Evolutionary conservation across 2,797 vertebrate genomes (phyloP), one percentile per base, ranked within the genome.

Genomic region (Cirrhinus mrigala): DNA sequence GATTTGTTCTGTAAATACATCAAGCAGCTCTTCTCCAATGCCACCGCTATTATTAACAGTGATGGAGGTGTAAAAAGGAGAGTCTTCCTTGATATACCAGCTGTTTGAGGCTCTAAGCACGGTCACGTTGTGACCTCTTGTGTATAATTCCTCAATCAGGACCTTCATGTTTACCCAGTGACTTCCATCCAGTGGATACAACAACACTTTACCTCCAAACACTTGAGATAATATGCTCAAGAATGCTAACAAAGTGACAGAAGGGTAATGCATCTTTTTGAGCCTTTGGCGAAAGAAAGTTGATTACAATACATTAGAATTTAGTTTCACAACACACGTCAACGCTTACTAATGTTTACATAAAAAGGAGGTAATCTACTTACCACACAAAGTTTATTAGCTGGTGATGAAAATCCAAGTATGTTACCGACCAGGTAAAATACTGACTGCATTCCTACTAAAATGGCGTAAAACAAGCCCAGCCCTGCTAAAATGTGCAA

Each of bases 111-210:
- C 9, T 52, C 86, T 75, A n/a, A 90, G 24, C 11, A 90, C 88
- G 1, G 90, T 91, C 18, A 91, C 60, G 37, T 82, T n/a, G 69
- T 91, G 90, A 1, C 88, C 88, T 71, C 60, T 79, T 56, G 86
- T 60, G 37, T 91, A 86, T 71, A 91, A 68, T 70, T 87, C 88
- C 22, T 77, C 68, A 64, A 90, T 71, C 33, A 89, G 52, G 52
- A 91, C 33, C 76, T 90, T 90, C 89, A 90, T 91, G 82, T 91
- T 91, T 46, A 91, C 44, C 89, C 90, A 90, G 64, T 91, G 90
- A 70, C 90, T 91, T 79, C 88, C 90, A 76, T 90, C 89, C 18
- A 87, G n/a, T 24, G 89, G 87, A 84, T 37, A 90, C 3, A 89
- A 86, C 56, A 90, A 58, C n/a, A 90, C 87, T 5, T 85, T 85